Base-by-base conservation (phyloP, 2,113 vertebrate genomes). In the Tetrao urogallus region DNA sequence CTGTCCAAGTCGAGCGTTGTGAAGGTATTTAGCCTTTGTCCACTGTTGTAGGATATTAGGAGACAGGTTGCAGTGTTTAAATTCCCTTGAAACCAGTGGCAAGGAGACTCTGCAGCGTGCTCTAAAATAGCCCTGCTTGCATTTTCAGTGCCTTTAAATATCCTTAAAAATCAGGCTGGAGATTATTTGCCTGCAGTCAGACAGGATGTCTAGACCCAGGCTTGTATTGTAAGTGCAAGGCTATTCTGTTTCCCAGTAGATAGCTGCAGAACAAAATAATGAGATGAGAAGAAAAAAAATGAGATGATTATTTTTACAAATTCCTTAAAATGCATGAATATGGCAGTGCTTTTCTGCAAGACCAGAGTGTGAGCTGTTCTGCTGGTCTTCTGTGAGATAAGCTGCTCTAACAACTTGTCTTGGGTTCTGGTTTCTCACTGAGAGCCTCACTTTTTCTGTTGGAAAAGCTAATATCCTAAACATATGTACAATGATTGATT, bases 401-500 rank as follows among this genome's bases (percentile, higher is more conserved):
- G 47, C 78, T 38, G 4, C 17, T 63, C 36, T n/a, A 79, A 57
- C 27, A 58, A 47, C 57, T 88, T 63, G 45, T 60, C 43, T 81
- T 80, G 83, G 58, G 32, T 88, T 65, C 73, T 22, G 64, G 8
- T 76, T 91, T 66, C 50, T 85, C 45, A 10, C 81, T 48, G 45
- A 45, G 82, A 90, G 47, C 47, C 28, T 64, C 14, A 40, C 38
- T 36, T 76, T 89, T 76, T 78, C 2, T 6, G n/a, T n/a, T 82
- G 78, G 78, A 92, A 87, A 77, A 74, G 56, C 80, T 95, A 76
- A 96, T 96, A 56, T 77, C 82, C 87, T 93, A 80, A 96, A 67
- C 92, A 93, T 79, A 58, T 87, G 84, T 92, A 50, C 58, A 8
- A 36, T 94, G 91, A 92, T 91, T 82, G 92, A 95, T 96, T 89